These are phyloP conservation scores for Rhogogaster chlorosoma DNA, from an alignment of 2,888 invertebrate species.

Conservation along the genomic window DNA sequence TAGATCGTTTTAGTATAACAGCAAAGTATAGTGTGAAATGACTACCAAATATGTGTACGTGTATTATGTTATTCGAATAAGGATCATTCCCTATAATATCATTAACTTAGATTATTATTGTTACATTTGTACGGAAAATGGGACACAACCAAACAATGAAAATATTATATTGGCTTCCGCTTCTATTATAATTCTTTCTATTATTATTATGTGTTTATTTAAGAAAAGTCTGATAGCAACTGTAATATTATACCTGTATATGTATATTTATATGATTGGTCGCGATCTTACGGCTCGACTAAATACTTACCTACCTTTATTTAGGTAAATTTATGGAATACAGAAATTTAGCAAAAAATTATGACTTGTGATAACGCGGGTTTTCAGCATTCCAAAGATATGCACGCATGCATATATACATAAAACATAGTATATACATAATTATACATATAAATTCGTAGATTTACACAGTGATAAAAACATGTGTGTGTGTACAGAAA, in stretches of 20 bases:
- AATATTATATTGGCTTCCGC: neutral
- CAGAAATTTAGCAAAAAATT: neutral
- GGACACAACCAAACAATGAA: neutral
- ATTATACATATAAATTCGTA: neutral
- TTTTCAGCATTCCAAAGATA: conserved; percentile 50
- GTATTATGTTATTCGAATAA: conserved; percentile 12
- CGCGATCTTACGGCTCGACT: neutral
- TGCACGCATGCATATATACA: neutral
- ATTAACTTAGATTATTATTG: neutral
- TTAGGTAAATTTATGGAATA: neutral
- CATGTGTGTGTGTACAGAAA: neutral
- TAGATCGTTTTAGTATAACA: conserved; percentile 5
- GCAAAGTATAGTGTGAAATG: conserved; percentile 7
- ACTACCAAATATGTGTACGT: conserved; percentile 25
- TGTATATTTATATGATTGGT: neutral
- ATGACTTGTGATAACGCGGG: neutral
- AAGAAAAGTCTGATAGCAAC: conserved; percentile 27
- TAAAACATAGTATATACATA: conserved; percentile 13
- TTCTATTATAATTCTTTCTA: conserved; percentile 2
- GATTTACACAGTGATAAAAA: neutral
- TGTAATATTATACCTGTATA: neutral
- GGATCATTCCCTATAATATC: neutral
- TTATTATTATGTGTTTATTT: neutral
- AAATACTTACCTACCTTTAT: neutral
- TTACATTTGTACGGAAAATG: neutral